Percentiles rank a stretch among this genome's conserved stretches.
phyloP scores from a whole-genome alignment of 2,113 vertebrate genomes.

The Silurus asotus region DNA sequence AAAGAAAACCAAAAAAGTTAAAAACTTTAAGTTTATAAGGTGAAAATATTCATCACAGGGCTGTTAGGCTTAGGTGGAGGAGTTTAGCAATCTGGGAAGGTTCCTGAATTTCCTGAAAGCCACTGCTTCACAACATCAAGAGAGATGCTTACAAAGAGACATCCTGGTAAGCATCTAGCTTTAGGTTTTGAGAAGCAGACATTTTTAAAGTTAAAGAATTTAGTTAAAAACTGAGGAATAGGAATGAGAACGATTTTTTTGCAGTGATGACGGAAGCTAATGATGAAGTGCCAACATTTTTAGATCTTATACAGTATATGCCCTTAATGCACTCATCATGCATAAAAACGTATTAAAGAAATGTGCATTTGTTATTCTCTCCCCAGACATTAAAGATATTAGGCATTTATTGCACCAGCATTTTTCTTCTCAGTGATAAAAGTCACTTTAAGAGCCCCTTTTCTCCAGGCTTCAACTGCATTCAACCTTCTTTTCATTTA shows the following conservation, averaged over 20 bases:
- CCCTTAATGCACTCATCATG: neutral
- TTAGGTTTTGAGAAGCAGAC: too few species aligned
- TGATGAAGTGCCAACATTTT: neutral
- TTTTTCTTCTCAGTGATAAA: neutral
- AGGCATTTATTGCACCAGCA: neutral
- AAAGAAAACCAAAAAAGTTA: neutral
- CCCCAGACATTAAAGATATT: neutral
- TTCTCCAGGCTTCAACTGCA: slow-evolving; percentile 11
- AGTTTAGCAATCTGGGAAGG: neutral
- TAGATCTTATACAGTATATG: neutral
- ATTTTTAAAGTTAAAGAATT: neutral
- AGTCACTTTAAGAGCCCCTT: slow-evolving; percentile 2
- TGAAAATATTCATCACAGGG: neutral
- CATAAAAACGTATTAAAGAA: too few species aligned
- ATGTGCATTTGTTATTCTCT: neutral
- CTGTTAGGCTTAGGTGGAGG: neutral
- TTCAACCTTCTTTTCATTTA: slow-evolving; percentile 37
- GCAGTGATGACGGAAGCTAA: neutral
- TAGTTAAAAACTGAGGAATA: too few species aligned
- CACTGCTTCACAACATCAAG: neutral
- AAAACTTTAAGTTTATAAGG: neutral
- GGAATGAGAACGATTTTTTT: neutral
- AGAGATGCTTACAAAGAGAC: neutral
- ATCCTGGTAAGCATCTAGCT: neutral
- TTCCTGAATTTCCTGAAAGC: neutral